phyloP scores from a whole-genome alignment of 2,888 invertebrate genomes.

The Eristalis pertinax region DNA sequence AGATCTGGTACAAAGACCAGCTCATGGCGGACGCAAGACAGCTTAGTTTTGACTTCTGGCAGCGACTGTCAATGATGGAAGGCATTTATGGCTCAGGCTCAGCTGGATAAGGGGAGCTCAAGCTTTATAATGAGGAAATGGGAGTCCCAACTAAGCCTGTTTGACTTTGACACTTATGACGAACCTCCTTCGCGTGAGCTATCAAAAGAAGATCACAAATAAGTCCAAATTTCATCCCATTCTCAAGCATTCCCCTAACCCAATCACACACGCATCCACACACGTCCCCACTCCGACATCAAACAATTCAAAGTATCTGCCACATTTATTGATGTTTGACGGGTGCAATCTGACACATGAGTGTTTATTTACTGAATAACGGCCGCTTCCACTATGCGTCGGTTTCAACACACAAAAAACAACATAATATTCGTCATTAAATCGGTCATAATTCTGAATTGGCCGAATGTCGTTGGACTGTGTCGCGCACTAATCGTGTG shows the following conservation, averaged over 20 bases:
- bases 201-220: no score
- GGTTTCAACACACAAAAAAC: background rate
- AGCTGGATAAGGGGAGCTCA: no score
- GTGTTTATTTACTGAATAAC: background rate
- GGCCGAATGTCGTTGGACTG: background rate
- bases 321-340: background rate
- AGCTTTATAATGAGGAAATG: no score
- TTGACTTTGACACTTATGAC: no score
- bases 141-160: no score
- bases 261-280: background rate
- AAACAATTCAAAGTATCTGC: background rate
- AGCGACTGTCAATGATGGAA: no score
- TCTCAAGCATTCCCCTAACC: background rate
- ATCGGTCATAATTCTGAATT: background rate
- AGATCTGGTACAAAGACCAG: no score
- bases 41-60: no score
- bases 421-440: slow-evolving; percentile 7
- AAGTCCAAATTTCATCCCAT: no score
- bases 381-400: background rate
- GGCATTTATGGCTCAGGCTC: no score
- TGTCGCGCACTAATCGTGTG: slow-evolving; percentile 14
- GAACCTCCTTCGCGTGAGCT: no score
- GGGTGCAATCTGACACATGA: background rate
- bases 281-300: background rate
- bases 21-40: no score